These are phyloP conservation scores for Drosophila rufa DNA, from an alignment of 1,140 invertebrate genomes.

Conservation along the genomic window DNA sequence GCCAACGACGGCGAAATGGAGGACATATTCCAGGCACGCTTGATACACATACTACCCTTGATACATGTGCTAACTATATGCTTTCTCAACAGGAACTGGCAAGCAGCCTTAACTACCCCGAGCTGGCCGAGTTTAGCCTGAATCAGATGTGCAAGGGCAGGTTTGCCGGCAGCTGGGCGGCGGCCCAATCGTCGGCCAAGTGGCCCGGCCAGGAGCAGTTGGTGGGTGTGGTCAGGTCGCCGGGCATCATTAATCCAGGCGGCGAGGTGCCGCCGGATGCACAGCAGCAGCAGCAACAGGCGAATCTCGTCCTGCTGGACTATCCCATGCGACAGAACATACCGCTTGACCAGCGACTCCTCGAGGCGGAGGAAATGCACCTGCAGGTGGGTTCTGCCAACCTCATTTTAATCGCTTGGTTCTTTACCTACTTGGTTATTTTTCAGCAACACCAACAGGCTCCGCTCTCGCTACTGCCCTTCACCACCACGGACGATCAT, in stretches of 20 bases:
- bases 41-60: neutral
- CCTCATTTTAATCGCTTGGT: neutral
- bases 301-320: slow-evolving; percentile 79
- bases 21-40: slow-evolving; percentile 78
- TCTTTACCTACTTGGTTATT: neutral
- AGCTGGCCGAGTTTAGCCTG: slow-evolving; percentile 78
- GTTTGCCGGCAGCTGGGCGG: slow-evolving; percentile 74
- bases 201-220: slow-evolving; percentile 77
- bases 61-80: neutral
- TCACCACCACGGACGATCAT: slow-evolving; percentile 74
- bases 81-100: slow-evolving; percentile 60
- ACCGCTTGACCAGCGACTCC: slow-evolving; percentile 66
- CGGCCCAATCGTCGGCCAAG: slow-evolving; percentile 61
- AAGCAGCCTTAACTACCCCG: slow-evolving; percentile 78
- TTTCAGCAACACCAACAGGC: slow-evolving; percentile 79
- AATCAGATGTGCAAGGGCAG: slow-evolving; percentile 83
- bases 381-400: slow-evolving; percentile 56
- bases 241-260: slow-evolving; percentile 51
- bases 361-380: slow-evolving; percentile 68
- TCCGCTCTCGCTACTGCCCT: slow-evolving; percentile 71
- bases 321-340: slow-evolving; percentile 76
- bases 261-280: slow-evolving; percentile 57
- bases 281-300: slow-evolving; percentile 54
- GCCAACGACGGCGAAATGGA: slow-evolving; percentile 76
- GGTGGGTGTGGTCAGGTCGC: slow-evolving; percentile 65